Evolutionary conservation across 2,113 vertebrate species (phyloP).

Genomic region (Indicator indicator): DNA sequence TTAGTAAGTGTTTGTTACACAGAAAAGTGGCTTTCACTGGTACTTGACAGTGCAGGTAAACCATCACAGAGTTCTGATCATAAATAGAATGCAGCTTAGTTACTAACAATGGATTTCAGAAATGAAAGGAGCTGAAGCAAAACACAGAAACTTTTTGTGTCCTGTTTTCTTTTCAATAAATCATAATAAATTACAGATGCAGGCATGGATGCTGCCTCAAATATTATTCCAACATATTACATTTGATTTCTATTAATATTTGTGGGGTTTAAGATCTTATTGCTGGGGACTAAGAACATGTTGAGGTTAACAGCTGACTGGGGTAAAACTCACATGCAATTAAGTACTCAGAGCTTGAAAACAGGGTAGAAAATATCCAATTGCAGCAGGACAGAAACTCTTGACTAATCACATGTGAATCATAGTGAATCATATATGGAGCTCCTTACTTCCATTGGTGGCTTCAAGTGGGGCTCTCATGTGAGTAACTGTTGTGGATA

Average conservation of each 20-base stretch:
- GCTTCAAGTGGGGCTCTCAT: neutral
- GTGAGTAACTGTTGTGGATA: neutral
- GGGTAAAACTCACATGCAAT: neutral
- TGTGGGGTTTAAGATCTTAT: neutral
- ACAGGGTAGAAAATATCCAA: neutral
- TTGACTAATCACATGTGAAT: neutral
- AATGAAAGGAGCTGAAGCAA: neutral
- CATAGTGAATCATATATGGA: neutral
- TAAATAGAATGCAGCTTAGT: conserved; percentile 23
- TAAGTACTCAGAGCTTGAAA: neutral
- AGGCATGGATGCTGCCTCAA: neutral
- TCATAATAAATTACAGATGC: neutral
- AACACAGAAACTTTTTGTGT: conserved; percentile 24
- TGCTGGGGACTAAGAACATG: neutral
- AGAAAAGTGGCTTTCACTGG: conserved; percentile 26
- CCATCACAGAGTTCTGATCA: neutral
- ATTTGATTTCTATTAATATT: neutral
- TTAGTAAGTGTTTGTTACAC: conserved; percentile 36
- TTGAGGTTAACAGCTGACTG: neutral
- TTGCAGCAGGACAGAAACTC: neutral
- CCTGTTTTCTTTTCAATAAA: conserved; percentile 24
- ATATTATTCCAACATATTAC: neutral
- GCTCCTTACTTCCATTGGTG: neutral
- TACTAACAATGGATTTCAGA: conserved; percentile 22
- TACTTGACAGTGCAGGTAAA: conserved; percentile 29